Evolutionary conservation across 2,797 vertebrate species (phyloP).

Genomic region (Anabas testudineus): DNA sequence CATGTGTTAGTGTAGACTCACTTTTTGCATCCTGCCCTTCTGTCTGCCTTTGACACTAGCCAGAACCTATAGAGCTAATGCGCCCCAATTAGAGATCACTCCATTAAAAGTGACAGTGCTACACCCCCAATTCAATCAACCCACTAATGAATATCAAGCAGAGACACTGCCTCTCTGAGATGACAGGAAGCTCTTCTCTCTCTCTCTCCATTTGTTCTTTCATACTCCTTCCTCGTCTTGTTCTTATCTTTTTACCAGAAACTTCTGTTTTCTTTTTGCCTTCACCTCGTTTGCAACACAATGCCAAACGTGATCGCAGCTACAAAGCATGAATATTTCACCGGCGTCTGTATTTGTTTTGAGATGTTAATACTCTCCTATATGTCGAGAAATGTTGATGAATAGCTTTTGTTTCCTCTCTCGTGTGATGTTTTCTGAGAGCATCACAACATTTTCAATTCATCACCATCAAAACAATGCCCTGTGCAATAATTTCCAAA

Average conservation of each 20-base stretch:
- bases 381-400: slow-evolving; percentile 40
- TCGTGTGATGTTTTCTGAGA: slow-evolving; percentile 41
- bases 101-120: slow-evolving; percentile 82
- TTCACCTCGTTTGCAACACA: not conserved
- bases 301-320: slow-evolving; percentile 3
- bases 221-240: not conserved
- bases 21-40: slow-evolving; percentile 32
- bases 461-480: slow-evolving; percentile 65
- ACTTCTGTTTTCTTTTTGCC: not conserved
- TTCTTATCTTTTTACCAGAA: not conserved
- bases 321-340: slow-evolving; percentile 21
- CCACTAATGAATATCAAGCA: slow-evolving; percentile 79
- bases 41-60: slow-evolving; percentile 68
- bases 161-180: slow-evolving; percentile 63
- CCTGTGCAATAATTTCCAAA: slow-evolving; percentile 37
- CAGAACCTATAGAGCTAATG: slow-evolving; percentile 74
- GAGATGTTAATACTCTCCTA: slow-evolving; percentile 36
- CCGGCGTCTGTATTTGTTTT: slow-evolving; percentile 40
- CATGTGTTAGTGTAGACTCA: slow-evolving; percentile 6
- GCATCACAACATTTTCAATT: slow-evolving; percentile 48
- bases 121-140: slow-evolving; percentile 82
- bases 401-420: slow-evolving; percentile 29
- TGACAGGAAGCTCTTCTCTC: slow-evolving; percentile 54
- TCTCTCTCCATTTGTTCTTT: slow-evolving; percentile 32
- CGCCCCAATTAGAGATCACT: slow-evolving; percentile 79